phyloP scores from a whole-genome alignment of 2,797 vertebrate genomes.

The Scomberomorus guttatus region DNA sequence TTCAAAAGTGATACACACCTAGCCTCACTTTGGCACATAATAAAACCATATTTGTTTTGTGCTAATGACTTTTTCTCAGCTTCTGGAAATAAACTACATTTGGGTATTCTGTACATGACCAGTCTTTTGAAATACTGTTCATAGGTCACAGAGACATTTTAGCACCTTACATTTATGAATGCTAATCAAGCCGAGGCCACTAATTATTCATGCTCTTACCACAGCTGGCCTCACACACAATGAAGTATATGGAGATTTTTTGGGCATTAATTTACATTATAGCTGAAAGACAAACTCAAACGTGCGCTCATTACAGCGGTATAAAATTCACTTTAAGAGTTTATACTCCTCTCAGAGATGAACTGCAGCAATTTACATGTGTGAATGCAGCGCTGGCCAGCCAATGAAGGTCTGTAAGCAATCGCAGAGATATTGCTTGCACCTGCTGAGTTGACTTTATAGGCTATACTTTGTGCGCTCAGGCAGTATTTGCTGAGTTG shows the following conservation, averaged over 20 bases:
- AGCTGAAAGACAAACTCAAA: slow-evolving; percentile 27
- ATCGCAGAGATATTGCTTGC: slow-evolving; percentile 20
- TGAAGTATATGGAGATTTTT: not conserved
- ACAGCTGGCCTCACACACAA: slow-evolving; percentile 32
- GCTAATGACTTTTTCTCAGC: slow-evolving; percentile 8
- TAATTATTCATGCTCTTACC: slow-evolving; percentile 52
- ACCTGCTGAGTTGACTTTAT: slow-evolving; percentile 60
- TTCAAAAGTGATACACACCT: slow-evolving; percentile 11
- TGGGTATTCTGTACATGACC: slow-evolving; percentile 5
- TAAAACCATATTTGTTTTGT: slow-evolving; percentile 26
- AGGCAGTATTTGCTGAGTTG: slow-evolving; percentile 47
- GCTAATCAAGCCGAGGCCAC: slow-evolving; percentile 48
- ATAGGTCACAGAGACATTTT: slow-evolving; percentile 36
- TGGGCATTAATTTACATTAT: slow-evolving; percentile 18
- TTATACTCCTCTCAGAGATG: not conserved
- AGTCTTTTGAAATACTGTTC: slow-evolving; percentile 12
- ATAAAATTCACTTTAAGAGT: slow-evolving; percentile 31
- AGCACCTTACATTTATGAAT: slow-evolving; percentile 49
- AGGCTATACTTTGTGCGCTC: slow-evolving; percentile 11
- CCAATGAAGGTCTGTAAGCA: slow-evolving; percentile 28
- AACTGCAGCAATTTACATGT: slow-evolving; percentile 39
- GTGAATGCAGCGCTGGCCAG: slow-evolving; percentile 14
- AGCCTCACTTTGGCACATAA: not conserved
- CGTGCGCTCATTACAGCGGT: slow-evolving; percentile 22
- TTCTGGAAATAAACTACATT: slow-evolving; percentile 14